phyloP scores from a whole-genome alignment of 1,140 invertebrate species.

The Diorhabda elongata region DNA sequence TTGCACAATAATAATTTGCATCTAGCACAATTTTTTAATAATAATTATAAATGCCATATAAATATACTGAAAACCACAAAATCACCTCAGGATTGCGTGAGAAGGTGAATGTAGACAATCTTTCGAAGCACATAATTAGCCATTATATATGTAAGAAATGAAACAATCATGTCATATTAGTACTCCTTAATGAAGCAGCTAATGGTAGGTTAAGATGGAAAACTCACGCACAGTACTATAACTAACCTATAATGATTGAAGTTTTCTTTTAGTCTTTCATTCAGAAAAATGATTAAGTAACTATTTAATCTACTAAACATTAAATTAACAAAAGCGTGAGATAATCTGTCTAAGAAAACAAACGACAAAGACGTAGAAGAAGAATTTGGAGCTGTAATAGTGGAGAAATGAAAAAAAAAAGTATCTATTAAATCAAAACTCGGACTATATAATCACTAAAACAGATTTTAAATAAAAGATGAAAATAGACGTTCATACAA shows the following conservation, averaged over 20 bases:
- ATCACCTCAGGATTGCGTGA: slow-evolving; percentile 30
- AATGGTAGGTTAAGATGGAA: slow-evolving; percentile 31
- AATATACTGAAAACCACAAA: slow-evolving; percentile 11
- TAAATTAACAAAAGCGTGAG: background rate
- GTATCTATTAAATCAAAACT: no score
- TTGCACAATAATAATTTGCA: background rate
- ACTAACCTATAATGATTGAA: slow-evolving; percentile 34
- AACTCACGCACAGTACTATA: slow-evolving; percentile 30
- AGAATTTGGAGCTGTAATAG: no score
- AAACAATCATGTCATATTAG: slow-evolving; percentile 43
- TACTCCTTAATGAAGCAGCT: slow-evolving; percentile 38
- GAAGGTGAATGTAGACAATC: slow-evolving; percentile 39
- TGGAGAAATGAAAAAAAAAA: no score
- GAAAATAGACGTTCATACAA: no score
- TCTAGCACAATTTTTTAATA: background rate
- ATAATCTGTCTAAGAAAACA: background rate
- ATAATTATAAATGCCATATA: background rate
- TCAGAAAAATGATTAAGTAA: background rate
- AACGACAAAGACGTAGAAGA: no score
- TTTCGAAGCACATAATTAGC: slow-evolving; percentile 35
- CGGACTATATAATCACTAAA: no score
- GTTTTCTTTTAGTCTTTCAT: slow-evolving; percentile 7
- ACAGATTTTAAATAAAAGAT: no score
- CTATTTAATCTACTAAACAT: background rate
- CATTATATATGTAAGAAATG: slow-evolving; percentile 35